phyloP scores from a whole-genome alignment of 2,888 invertebrate genomes.

The Rhingia campestris region DNA sequence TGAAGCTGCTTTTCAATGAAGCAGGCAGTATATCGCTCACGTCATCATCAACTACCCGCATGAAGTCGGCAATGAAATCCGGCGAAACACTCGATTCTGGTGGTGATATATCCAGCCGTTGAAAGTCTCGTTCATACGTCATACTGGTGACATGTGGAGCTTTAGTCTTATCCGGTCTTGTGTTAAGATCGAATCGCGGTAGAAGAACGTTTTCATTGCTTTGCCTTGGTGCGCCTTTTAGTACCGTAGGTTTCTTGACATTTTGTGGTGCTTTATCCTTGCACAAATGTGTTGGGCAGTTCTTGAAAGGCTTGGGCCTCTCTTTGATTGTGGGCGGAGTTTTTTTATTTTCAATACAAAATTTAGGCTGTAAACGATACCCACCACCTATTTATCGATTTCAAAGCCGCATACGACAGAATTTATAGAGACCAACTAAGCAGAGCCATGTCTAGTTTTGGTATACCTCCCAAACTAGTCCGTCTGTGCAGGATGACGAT shows the following conservation, averaged over 20 bases:
- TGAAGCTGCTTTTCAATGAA: constrained; percentile 33
- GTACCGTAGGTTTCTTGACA: background rate
- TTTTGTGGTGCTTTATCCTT: constrained; percentile 18
- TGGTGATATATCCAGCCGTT: background rate
- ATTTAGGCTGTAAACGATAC: constrained; percentile 4
- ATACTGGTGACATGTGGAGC: background rate
- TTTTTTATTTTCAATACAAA: background rate
- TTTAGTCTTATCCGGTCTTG: background rate
- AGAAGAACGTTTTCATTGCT: background rate
- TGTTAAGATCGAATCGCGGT: background rate
- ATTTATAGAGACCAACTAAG: too few species aligned
- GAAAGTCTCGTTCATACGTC: background rate
- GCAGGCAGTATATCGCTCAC: constrained; percentile 26
- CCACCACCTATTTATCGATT: too few species aligned
- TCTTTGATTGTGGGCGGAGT: background rate
- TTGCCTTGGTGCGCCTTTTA: background rate
- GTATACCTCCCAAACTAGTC: too few species aligned
- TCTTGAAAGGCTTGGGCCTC: constrained; percentile 13
- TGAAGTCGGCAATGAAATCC: constrained; percentile 10
- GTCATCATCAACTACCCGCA: constrained; percentile 12
- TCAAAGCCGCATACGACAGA: too few species aligned
- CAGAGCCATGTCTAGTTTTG: too few species aligned
- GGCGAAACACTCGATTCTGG: constrained; percentile 9
- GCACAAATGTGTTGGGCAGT: constrained; percentile 33
- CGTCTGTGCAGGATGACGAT: too few species aligned